Base-by-base conservation (phyloP, 53 echinoderm and acorn worm species). In the Echinometra lucunter region DNA sequence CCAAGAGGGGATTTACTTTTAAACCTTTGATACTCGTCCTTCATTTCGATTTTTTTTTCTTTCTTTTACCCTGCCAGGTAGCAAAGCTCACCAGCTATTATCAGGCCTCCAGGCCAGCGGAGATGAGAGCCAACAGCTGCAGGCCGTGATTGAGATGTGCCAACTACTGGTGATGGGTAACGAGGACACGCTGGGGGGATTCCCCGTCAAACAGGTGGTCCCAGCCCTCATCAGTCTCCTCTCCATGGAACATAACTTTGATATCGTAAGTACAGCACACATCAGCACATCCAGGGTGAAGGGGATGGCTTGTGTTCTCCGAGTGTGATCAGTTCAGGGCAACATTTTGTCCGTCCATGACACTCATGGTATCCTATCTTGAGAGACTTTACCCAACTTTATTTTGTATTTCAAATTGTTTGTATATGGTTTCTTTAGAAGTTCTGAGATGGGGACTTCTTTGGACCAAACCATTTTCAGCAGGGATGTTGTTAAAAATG, bases 101-200 rank as follows among this genome's bases (percentile, higher is more conserved):
- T 96, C 98, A 25, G 99, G 99, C 56, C 95, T 99, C 9, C 99
- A 99, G 94, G 97, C 99, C 70, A 98, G 96, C 17, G 98, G 97
- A 17, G 99, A 99, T 58, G 99, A 99, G 94, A 99, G 99, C 95
- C 99, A 99, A 58, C 99, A 99, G 95, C 95, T 99, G 2, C 99
- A 99, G 95, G 97, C 98, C 16, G 99, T 97, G 90, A 99, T 99
- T 44, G 99, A 99, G 96, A 99, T 99, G 99, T 99, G 99, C 72
- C 99, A 99, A 88, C 96, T 99, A 1, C 95, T 99, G 42, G 99
- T 99, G 89, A 99, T 99, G 99, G 99, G 99, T 6, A 99, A 99
- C 49, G 99, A 99, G 85, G 99, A 99, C 92, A 99, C 99, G 5
- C 95, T 99, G 34, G 99, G 99, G 91, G 99, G 99, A 58, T 99